Percentiles rank a stretch among this genome's conserved stretches.
phyloP scores from a whole-genome alignment of 2,888 invertebrate genomes.

The Amphimallon solstitiale region DNA sequence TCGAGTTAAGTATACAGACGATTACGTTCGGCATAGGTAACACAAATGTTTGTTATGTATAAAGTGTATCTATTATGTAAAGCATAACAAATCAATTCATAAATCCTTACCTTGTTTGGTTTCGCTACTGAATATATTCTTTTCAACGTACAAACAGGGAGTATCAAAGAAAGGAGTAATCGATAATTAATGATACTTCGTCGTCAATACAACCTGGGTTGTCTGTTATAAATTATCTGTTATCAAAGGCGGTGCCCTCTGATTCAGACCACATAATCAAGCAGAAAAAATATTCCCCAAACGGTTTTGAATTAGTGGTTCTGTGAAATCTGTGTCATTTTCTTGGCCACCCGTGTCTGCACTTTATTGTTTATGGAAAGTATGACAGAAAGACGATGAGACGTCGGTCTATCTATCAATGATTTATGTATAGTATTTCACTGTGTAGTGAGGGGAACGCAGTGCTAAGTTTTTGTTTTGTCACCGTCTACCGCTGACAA shows the following conservation, averaged over 20 bases:
- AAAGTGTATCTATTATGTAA: too few species aligned
- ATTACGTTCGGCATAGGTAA: too few species aligned
- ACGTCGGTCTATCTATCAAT: conserved; percentile 52
- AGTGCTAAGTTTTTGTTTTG: conserved; percentile 20
- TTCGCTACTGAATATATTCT: too few species aligned
- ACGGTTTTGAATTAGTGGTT: conserved; percentile 1
- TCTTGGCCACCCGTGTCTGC: conserved; percentile 14
- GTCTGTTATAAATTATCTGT: conserved; percentile 17
- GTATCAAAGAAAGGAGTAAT: neutral
- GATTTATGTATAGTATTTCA: conserved; percentile 44
- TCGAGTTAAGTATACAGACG: too few species aligned
- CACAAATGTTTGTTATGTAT: too few species aligned
- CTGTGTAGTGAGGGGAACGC: neutral
- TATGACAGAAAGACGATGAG: neutral
- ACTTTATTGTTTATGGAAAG: conserved; percentile 23
- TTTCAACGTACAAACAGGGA: too few species aligned
- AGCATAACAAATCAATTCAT: too few species aligned
- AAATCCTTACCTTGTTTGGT: too few species aligned
- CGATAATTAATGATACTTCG: conserved; percentile 22
- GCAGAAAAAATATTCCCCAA: conserved; percentile 3
- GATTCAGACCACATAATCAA: neutral
- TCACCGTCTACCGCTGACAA: conserved; percentile 40
- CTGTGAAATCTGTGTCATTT: conserved; percentile 5
- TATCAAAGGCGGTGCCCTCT: neutral
- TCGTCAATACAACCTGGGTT: conserved; percentile 4